Evolutionary conservation across 2,888 invertebrate genomes (phyloP), one percentile per base, ranked within the genome.

Genomic region (Bembecia ichneumoniformis): DNA sequence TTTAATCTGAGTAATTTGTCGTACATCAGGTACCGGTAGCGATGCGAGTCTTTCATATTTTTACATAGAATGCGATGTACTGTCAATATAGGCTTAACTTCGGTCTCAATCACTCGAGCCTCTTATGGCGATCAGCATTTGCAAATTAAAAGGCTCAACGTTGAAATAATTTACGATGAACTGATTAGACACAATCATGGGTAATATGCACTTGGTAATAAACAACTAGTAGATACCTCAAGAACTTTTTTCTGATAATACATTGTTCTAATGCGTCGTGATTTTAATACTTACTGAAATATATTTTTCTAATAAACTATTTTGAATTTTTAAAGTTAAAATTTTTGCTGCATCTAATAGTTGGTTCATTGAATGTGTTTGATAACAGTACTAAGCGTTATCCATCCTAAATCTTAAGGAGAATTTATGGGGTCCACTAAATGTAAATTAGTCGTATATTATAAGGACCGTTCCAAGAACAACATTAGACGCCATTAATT

Each of bases 61-160:
- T 86, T 80, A 83, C 86, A 87, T 86, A 86, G 82, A 86, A 87
- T 83, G 79, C 77, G 62, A 64, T 56, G 73, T 68, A 63, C 76
- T 76, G 82, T 79, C 82, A 76, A 77, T 80, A 74, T 70, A 56
- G 58, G 59, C 62, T 63, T 66, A 66, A 65, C 64, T 71, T 74
- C 75, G 66, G 72, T 70, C 79, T 79, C 82, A 80, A 84, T 86
- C 86, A 84, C 79, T 83, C 82, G 74, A 62, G 58, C 57, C 57
- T 58, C 66, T 65, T 62, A 66, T 73, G 72, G 74, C 71, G 71
- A 70, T 68, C 69, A 66, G 62, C 69, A 73, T 79, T 82, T 78
- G 82, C 82, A 81, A 84, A 82, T 82, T 77, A 75, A 76, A 71
- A 62, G 59, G 11, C 16, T 44, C 11, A 13, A 44, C 16, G 44